These are phyloP conservation scores for Otocyon megalotis DNA, from an alignment of 2,113 vertebrate genomes.

Conservation along the genomic window DNA sequence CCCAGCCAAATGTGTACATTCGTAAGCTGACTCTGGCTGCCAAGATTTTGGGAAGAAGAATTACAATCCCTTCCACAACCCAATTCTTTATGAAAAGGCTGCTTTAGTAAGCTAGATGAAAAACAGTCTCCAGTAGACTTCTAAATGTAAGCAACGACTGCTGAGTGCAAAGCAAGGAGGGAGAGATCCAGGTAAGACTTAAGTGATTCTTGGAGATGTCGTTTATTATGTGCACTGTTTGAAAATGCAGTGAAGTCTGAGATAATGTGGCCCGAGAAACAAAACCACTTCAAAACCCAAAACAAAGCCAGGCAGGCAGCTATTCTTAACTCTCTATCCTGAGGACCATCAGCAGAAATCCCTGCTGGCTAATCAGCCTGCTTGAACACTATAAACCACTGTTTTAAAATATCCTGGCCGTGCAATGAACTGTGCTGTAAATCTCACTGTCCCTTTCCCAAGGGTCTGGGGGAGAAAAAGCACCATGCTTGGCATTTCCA, in stretches of 20 bases:
- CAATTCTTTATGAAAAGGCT: constrained; percentile 1
- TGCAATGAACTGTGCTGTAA: neutral
- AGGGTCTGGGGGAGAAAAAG: neutral
- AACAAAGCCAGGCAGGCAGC: neutral
- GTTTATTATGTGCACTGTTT: constrained; percentile 23
- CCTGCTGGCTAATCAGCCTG: neutral
- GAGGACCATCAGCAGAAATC: neutral
- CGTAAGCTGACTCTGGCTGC: accelerated
- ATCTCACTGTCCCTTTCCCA: neutral
- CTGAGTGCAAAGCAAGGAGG: neutral
- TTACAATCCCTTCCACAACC: neutral
- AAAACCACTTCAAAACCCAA: constrained; percentile 8
- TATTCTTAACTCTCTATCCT: neutral
- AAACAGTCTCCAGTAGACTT: constrained; percentile 53
- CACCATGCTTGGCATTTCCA: neutral
- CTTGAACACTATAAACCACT: neutral
- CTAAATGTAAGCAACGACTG: constrained; percentile 52
- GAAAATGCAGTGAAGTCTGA: neutral
- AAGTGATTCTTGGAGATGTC: neutral
- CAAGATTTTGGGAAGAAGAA: constrained; percentile 49
- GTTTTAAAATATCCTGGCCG: neutral
- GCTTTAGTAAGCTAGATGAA: neutral
- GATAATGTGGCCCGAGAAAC: neutral
- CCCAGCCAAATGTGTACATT: neutral
- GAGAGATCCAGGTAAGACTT: neutral